Percentiles rank a stretch among this genome's conserved stretches.
Conservation (phyloP, 2,113 vertebrate genomes). For the Genyomyrus donnyi region DNA sequence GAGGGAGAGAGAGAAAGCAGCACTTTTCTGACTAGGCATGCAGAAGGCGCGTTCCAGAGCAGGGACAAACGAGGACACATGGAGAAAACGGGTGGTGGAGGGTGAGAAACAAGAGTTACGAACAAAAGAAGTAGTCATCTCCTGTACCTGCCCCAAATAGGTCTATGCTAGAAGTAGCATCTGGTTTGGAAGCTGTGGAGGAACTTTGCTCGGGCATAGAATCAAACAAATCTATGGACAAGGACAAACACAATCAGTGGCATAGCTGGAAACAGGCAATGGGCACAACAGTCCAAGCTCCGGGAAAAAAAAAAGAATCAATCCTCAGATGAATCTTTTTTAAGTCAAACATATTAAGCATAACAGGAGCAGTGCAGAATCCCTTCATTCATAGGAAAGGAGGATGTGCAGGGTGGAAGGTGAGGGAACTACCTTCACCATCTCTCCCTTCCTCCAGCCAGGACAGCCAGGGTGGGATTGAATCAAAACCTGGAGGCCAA, state of each 20-base stretch:
- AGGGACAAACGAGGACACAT: slow-evolving; percentile 52
- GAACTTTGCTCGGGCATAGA: slow-evolving; percentile 82
- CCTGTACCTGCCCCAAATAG: slow-evolving; percentile 95
- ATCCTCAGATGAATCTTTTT: slow-evolving; percentile 15
- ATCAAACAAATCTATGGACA: slow-evolving; percentile 98
- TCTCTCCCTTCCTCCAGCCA: slow-evolving; percentile 3
- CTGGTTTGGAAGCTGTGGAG: slow-evolving; percentile 83
- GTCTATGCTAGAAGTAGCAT: slow-evolving; percentile 95
- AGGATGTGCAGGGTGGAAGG: not conserved
- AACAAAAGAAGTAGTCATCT: slow-evolving; percentile 55
- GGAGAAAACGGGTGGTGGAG: slow-evolving; percentile 40
- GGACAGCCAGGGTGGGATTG: not conserved
- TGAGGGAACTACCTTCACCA: not conserved
- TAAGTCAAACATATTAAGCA: not conserved
- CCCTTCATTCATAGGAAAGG: not conserved
- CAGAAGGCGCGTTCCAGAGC: slow-evolving; percentile 55
- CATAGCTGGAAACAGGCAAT: not conserved
- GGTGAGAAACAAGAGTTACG: slow-evolving; percentile 50
- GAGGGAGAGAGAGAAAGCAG: slow-evolving; percentile 33
- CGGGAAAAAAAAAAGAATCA: slow-evolving; percentile 7
- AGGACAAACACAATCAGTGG: slow-evolving; percentile 73
- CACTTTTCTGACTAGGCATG: slow-evolving; percentile 49
- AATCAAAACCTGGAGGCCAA: slow-evolving; percentile 12
- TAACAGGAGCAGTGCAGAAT: not conserved
- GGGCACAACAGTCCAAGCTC: not conserved